These are phyloP conservation scores for Heteromyza rotundicornis DNA, from an alignment of 2,888 invertebrate genomes.

Conservation along the genomic window DNA sequence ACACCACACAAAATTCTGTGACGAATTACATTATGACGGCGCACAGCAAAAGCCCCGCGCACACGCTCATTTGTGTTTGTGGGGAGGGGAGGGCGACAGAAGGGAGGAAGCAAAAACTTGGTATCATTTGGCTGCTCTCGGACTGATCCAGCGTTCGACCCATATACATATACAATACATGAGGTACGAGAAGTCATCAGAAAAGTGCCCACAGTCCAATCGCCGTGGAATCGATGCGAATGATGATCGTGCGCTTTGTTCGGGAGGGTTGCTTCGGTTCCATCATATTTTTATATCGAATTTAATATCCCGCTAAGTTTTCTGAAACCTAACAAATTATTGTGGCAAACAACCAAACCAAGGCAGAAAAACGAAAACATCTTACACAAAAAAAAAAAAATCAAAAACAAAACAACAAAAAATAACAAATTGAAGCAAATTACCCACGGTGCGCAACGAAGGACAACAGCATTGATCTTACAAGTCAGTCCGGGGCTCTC, in stretches of 20 bases:
- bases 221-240: not conserved
- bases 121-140: not conserved
- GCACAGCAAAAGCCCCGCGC: not conserved
- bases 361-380: not conserved
- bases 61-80: not conserved
- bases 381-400: not conserved
- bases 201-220: no score
- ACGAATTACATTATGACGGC: conserved; percentile 38
- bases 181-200: conserved; percentile 2
- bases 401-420: not conserved
- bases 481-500: conserved; percentile 1
- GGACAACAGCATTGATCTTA: conserved; percentile 22
- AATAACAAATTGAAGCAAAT: conserved; percentile 23
- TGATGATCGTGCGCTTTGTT: conserved; percentile 3
- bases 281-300: conserved; percentile 9
- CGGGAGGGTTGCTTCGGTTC: not conserved
- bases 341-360: not conserved
- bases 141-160: not conserved
- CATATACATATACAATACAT: no score
- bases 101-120: not conserved
- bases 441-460: conserved; percentile 21
- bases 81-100: not conserved
- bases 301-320: conserved; percentile 31
- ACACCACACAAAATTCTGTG: conserved; percentile 29
- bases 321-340: conserved; percentile 25